Conservation (phyloP, 1,140 invertebrate genomes). For the Drosophila repletoides region DNA sequence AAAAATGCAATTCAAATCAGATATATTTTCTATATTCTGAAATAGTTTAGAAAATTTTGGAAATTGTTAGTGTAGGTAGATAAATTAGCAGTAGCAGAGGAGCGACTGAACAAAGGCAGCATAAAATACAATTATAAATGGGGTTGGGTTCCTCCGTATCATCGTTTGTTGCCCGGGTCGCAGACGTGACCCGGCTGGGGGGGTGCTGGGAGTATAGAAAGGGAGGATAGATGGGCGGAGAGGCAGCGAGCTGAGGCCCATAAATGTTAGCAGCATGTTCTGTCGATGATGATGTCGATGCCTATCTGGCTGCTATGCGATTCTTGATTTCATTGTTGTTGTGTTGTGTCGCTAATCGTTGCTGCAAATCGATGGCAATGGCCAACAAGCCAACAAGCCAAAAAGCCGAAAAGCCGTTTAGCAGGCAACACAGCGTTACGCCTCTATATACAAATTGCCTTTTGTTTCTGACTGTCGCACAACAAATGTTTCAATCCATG, state of each 20-base stretch:
- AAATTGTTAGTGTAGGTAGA: too few relatives aligned
- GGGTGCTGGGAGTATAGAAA: too few relatives aligned
- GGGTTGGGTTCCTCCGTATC: conserved; percentile 45
- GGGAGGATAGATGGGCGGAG: neutral
- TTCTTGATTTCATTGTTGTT: conserved; percentile 32
- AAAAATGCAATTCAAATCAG: too few relatives aligned
- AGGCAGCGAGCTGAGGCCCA: conserved; percentile 49
- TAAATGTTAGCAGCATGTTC: conserved; percentile 65
- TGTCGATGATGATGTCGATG: conserved; percentile 25
- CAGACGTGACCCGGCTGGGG: too few relatives aligned
- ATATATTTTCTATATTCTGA: too few relatives aligned
- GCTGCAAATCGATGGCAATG: conserved; percentile 54
- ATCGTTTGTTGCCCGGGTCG: conserved; percentile 44
- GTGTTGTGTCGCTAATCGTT: conserved; percentile 51
- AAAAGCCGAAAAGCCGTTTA: conserved; percentile 55
- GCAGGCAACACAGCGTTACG: conserved; percentile 21
- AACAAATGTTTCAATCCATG: conserved; percentile 38
- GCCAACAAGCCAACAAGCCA: conserved; percentile 51
- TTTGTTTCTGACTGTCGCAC: conserved; percentile 58
- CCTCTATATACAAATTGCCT: conserved; percentile 66
- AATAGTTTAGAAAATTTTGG: too few relatives aligned
- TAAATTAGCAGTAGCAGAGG: too few relatives aligned
- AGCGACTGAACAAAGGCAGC: conserved; percentile 4
- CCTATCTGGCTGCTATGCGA: too few relatives aligned
- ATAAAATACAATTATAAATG: conserved; percentile 64